Evolutionary conservation across 2,113 vertebrate genomes (phyloP).

Genomic region (Merops nubicus): DNA sequence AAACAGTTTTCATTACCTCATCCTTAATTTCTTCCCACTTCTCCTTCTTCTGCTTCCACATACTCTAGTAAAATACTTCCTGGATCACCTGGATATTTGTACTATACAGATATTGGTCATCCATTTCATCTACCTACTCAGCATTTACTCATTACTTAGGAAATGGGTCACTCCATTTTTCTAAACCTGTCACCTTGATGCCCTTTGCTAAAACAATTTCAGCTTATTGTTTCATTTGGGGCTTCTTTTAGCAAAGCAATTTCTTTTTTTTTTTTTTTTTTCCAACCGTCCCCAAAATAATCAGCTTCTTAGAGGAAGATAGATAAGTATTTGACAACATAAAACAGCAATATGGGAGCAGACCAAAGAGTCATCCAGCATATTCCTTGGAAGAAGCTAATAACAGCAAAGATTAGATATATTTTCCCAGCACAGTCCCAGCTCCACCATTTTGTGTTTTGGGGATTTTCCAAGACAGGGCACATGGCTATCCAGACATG

Average conservation of each 20-base stretch:
- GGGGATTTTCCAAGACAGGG: not conserved
- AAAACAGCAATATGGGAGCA: not conserved
- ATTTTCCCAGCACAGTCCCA: not conserved
- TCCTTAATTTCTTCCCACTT: not conserved
- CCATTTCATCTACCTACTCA: not conserved
- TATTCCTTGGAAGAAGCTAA: not conserved
- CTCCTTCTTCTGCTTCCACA: not conserved
- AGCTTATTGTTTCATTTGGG: not conserved
- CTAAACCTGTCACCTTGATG: not conserved
- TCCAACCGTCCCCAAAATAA: not conserved
- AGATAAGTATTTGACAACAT: not conserved
- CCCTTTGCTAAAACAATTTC: not conserved
- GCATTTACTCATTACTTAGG: not conserved
- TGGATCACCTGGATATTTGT: not conserved
- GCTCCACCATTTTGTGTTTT: not conserved
- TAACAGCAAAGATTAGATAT: not conserved
- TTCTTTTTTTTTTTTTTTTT: not conserved
- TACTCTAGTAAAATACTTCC: not conserved
- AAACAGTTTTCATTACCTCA: not conserved
- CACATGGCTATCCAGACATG: not conserved
- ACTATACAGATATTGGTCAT: not conserved
- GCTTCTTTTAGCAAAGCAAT: not conserved
- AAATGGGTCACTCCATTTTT: not conserved
- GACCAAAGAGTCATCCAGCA: not conserved
- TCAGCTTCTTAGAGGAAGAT: not conserved